Conservation (phyloP, 1,140 invertebrate species). For the Apolygus lucorum region DNA sequence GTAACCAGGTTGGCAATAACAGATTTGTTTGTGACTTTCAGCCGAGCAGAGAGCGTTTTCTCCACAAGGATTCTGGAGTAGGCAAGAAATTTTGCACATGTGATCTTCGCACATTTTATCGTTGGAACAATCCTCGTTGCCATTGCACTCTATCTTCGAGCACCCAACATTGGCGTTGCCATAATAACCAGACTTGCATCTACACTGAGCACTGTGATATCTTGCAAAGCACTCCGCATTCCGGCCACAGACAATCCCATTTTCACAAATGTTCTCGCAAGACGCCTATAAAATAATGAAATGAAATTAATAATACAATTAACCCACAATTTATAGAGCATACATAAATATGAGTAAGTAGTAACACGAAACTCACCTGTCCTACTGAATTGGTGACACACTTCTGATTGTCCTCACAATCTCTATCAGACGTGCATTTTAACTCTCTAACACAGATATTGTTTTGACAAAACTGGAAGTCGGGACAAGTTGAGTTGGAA, state of each 20-base stretch:
- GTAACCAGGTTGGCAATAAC: slow-evolving; percentile 77
- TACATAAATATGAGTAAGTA: too few species aligned
- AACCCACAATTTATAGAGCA: slow-evolving; percentile 34
- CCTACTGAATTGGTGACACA: slow-evolving; percentile 59
- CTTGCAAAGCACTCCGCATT: slow-evolving; percentile 66
- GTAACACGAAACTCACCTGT: slow-evolving; percentile 40
- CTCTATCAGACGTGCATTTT: slow-evolving; percentile 56
- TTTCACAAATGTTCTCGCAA: slow-evolving; percentile 60
- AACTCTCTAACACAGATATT: slow-evolving; percentile 73
- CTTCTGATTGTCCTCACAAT: slow-evolving; percentile 58
- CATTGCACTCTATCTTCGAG: slow-evolving; percentile 63
- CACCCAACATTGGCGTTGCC: slow-evolving; percentile 70
- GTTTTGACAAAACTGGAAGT: slow-evolving; percentile 71
- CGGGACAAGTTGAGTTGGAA: slow-evolving; percentile 63
- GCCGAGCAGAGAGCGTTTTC: slow-evolving; percentile 73
- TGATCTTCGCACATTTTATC: slow-evolving; percentile 72
- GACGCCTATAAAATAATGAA: slow-evolving; percentile 42
- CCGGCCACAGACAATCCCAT: slow-evolving; percentile 59
- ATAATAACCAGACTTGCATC: slow-evolving; percentile 65
- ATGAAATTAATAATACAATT: neutral
- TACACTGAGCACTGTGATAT: slow-evolving; percentile 61
- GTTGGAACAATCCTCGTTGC: slow-evolving; percentile 60
- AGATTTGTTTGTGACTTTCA: slow-evolving; percentile 61
- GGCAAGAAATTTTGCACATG: slow-evolving; percentile 75
- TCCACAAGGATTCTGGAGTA: slow-evolving; percentile 68